Evolutionary conservation across 2,113 vertebrate genomes (phyloP), one percentile per base, ranked within the genome.

Genomic region (Psilopogon haemacephalus): DNA sequence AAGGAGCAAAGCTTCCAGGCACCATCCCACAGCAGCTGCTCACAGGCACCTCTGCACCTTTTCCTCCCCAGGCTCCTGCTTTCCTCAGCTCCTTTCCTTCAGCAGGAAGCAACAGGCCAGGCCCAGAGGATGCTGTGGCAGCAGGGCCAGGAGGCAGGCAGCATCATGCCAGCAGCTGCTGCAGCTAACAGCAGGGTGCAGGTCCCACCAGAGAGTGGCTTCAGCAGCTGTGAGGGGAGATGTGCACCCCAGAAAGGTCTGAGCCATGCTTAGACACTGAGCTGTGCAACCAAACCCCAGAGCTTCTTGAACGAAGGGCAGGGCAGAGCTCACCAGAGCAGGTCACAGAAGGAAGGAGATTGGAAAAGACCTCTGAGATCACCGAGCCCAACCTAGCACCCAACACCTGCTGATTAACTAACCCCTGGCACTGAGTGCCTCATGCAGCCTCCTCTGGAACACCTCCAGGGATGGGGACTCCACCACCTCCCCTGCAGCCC

Each of bases 31-130:
- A 12, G 10, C 2, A 63, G 55, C 8, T 3, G 11, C 26, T 11
- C 70, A n/a, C 79, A 5, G 15, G 48, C 33, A 63, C 14, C 62
- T 92, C 52, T 71, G 42, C 42, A 44, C 42, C 42, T 44, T 44
- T 44, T 15, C 42, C 42, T 44, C 42, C n/a, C 24, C 62, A 6
- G 0, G 0, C n/a, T 55, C 71, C 56, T 6, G 9, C 48, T 28
- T 38, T 60, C 32, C 65, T 14, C 71, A 13, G 38, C 27, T n/a
- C 30, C 30, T 32, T 44, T 58, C 81, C 38, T n/a, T 30, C 27
- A 19, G 33, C 75, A 85, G 76, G 50, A 55, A 48, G 48, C 46
- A 48, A 46, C 40, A 20, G 26, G 59, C 52, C 15, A n/a, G 52
- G 6, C 28, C 73, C 70, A 67, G 64, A 3, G 42, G 56, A n/a